Base-by-base conservation (phyloP, 92 coral and sea anemone species). In the Phenganax subtilis region DNA sequence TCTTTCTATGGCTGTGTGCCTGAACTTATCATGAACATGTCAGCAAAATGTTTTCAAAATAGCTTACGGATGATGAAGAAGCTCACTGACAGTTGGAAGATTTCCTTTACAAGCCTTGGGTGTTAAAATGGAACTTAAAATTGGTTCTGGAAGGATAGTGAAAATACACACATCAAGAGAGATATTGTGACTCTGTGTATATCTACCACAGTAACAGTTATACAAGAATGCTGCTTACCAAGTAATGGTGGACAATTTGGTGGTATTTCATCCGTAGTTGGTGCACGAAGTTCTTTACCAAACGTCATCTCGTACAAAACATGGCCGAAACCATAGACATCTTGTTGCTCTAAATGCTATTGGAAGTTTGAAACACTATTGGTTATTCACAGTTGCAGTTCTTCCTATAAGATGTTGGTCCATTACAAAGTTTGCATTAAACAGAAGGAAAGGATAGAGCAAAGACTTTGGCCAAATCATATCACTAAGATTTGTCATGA, bases 261-360 rank as follows among this genome's bases (percentile, higher is more conserved):
- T 72, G 98, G 98, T 31, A 93, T 83, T 52, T 94, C 91, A 44
- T 91, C 87, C 9, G 90, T 53, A 7, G 88, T 88, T 16, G 94
- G 86, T 70, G 88, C 86, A 9, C 89, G 93, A 47, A 94, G 56
- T 12, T 90, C 86, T 68, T 94, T 93, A 51, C 97, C 91, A 66
- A 91, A 92, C 28, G 93, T 86, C 98, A 94, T 94, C 86, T 94
- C 98, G 57, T 91, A 94, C 72, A 94, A 73, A 57, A 94, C 90
- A 71, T 92, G 98, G 12, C 92, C 98, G 88, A 94, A 94, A 75
- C 97, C 85, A 56, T 94, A 94, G n/a, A 94, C 98, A 85, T 94
- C 98, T 76, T 90, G 92, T 12, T 97, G 76, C 61, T 94, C 96
- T 60, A 86, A 82, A 62, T 88, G 91, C 98, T 91, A 51, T 6